Evolutionary conservation across 2,888 invertebrate genomes (phyloP).

Genomic region (Machimus atricapillus): DNA sequence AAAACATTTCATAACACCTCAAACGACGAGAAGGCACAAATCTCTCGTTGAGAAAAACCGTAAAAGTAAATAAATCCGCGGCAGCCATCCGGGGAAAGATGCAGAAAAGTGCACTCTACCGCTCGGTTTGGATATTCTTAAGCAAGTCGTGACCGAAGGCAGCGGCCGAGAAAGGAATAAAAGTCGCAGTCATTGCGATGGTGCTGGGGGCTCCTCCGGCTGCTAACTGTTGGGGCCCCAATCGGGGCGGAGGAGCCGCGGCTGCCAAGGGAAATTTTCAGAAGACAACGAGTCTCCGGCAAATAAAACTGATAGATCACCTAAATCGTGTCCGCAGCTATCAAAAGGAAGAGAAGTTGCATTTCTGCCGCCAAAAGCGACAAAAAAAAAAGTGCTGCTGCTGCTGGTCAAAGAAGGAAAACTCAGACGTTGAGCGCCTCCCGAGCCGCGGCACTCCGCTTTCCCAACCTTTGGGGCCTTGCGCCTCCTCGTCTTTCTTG

Average conservation of each 20-base stretch:
- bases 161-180: neutral
- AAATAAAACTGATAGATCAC: conserved; percentile 45
- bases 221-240: neutral
- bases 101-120: neutral
- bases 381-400: neutral
- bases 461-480: neutral
- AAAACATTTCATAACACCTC: neutral
- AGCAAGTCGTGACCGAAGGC: conserved; percentile 43
- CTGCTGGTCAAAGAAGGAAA: neutral
- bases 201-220: neutral
- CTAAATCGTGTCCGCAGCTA: conserved; percentile 43
- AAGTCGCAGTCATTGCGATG: neutral
- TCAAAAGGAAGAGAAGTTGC: conserved; percentile 32
- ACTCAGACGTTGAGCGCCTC: neutral
- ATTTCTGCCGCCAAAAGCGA: neutral
- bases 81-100: neutral
- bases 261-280: neutral
- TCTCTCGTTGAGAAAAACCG: neutral
- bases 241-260: neutral
- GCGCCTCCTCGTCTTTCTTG: neutral
- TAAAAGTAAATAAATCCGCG: neutral
- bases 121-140: conserved; percentile 3
- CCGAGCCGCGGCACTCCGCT: neutral
- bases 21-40: neutral
- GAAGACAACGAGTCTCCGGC: conserved; percentile 41